Conservation (phyloP, 2,888 invertebrate genomes). For the Vandiemenella viatica region DNA sequence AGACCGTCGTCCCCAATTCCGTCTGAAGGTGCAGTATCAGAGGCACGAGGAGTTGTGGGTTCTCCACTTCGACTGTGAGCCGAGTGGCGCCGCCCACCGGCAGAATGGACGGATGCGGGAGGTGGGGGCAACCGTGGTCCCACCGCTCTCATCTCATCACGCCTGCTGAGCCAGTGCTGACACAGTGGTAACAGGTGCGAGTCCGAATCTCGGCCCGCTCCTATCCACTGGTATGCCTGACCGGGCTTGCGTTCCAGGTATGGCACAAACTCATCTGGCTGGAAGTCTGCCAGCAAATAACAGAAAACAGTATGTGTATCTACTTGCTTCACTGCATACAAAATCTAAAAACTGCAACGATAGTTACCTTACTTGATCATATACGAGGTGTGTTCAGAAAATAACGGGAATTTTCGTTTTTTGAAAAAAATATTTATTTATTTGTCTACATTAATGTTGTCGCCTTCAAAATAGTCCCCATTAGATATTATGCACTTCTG, state of each 20-base stretch:
- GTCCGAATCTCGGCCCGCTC: conserved; percentile 82
- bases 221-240: conserved; percentile 78
- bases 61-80: background rate
- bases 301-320: no score
- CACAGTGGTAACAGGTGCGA: conserved; percentile 57
- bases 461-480: no score
- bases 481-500: no score
- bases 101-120: background rate
- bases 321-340: no score
- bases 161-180: conserved; percentile 60
- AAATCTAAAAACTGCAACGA: no score
- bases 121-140: conserved; percentile 15
- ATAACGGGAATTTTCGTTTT: no score
- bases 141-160: conserved; percentile 28
- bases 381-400: no score
- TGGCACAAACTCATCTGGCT: conserved; percentile 77
- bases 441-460: no score
- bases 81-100: background rate
- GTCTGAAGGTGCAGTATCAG: no score
- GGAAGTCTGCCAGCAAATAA: conserved; percentile 28
- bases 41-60: no score
- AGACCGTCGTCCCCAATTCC: background rate
- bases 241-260: conserved; percentile 68
- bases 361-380: no score
- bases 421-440: no score